Conservation (phyloP, 2,113 vertebrate genomes). For the Chaetura pelagica region DNA sequence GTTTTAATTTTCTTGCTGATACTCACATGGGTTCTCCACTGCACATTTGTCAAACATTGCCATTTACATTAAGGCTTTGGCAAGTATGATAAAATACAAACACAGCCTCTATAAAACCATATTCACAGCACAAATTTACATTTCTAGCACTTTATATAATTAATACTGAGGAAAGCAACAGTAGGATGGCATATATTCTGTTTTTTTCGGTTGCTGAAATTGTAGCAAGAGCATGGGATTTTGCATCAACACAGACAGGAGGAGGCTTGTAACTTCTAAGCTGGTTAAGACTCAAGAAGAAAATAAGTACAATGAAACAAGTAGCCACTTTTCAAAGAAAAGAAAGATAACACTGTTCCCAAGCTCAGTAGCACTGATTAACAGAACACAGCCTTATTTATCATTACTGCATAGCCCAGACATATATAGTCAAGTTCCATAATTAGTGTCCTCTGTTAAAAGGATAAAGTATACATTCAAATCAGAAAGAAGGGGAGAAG, state of each 20-base stretch:
- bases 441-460: slow-evolving; percentile 65
- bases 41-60: neutral
- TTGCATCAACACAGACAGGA: neutral
- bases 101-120: neutral
- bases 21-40: neutral
- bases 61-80: neutral
- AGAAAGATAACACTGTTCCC: slow-evolving; percentile 73
- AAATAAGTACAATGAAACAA: slow-evolving; percentile 49
- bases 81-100: neutral
- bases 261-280: slow-evolving; percentile 18
- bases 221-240: neutral
- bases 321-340: slow-evolving; percentile 45
- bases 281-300: neutral
- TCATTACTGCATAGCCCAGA: slow-evolving; percentile 21
- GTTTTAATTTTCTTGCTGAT: neutral
- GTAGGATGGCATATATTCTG: neutral
- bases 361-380: slow-evolving; percentile 42
- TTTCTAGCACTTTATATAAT: neutral
- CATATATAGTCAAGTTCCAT: slow-evolving; percentile 49
- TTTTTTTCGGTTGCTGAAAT: neutral
- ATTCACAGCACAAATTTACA: neutral
- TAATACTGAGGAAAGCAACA: neutral
- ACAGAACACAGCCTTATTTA: slow-evolving; percentile 40
- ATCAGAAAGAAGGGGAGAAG: slow-evolving; percentile 55
- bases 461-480: slow-evolving; percentile 59